Evolutionary conservation across 2,797 vertebrate genomes (phyloP), one percentile per base, ranked within the genome.

Genomic region (Miichthys miiuy): DNA sequence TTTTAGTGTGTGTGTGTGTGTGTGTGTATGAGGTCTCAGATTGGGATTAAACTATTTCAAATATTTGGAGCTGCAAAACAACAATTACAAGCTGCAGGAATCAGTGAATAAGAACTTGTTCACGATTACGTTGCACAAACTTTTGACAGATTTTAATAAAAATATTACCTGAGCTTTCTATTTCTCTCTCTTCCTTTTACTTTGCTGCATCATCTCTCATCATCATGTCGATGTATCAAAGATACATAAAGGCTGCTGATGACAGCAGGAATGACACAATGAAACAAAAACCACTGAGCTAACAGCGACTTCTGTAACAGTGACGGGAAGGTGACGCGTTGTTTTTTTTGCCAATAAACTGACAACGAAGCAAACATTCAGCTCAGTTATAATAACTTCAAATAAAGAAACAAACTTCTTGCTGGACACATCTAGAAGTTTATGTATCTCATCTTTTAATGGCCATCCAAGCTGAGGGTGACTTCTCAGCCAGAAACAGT

Each of bases 191-290:
- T 34, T 61, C 8, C 34, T 61, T 75, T 54, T 21, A 41, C 17
- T 42, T 10, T 23, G 11, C 20, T 66, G 42, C 42, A 38, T 63
- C 44, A 75, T 71, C 23, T 51, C 9, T 72, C 23, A 72, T 42
- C n/a, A 12, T 44, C n/a, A 64, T 42, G 21, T 7, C 68, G 25
- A 65, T 62, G 73, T 58, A 44, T 10, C 30, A 62, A 11, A 50
- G 13, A 67, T 14, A 48, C 44, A 69, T 48, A 55, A 55, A 54
- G 18, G 68, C 56, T 47, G 56, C 46, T 74, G 51, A 71, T 20
- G 54, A 58, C 2, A 62, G 20, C 42, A 42, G 20, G 51, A 60
- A 60, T 23, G 23, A 78, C 5, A 54, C 14, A 54, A 47, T 47
- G 25, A 64, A 34, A 57, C 30, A 6, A 47, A 58, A 60, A 17